Percentiles rank a stretch among this genome's conserved stretches.
These are phyloP conservation scores for Piscicola geometra DNA, from an alignment of 2,888 invertebrate genomes.

Conservation along the genomic window DNA sequence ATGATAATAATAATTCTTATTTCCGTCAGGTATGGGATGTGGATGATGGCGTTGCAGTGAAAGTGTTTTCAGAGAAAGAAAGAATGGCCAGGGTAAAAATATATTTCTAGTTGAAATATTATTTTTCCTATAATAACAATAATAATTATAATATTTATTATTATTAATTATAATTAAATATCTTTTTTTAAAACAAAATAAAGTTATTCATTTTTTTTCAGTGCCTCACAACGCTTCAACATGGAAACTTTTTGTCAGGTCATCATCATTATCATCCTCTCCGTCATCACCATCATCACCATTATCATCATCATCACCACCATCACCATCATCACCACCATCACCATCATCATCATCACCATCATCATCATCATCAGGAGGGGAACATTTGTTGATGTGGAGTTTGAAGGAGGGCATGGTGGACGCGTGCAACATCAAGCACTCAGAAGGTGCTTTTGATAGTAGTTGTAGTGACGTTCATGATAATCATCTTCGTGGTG, in stretches of 20 bases:
- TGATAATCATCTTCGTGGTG: too few species aligned
- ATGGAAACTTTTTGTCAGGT: conserved; percentile 2
- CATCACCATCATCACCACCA: not conserved
- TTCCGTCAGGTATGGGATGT: conserved; percentile 29
- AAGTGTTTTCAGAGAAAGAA: conserved; percentile 21
- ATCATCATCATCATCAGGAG: conserved; percentile 11
- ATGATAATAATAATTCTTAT: too few species aligned
- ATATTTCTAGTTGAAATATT: not conserved
- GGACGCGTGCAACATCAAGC: not conserved
- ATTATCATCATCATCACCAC: conserved; percentile 20
- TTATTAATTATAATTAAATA: too few species aligned
- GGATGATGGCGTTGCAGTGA: conserved; percentile 25
- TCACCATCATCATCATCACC: conserved; percentile 6
- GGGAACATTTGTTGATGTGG: conserved; percentile 26
- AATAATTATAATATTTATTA: not conserved
- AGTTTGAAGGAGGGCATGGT: not conserved
- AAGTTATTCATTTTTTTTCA: not conserved
- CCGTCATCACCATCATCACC: not conserved
- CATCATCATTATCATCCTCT: not conserved
- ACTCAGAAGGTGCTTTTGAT: not conserved
- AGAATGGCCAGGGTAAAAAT: conserved; percentile 25
- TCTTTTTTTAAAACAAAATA: too few species aligned
- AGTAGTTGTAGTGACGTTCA: too few species aligned
- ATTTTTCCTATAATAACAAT: not conserved
- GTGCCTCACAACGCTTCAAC: not conserved